Evolutionary conservation across 2,797 vertebrate species (phyloP), one percentile per base, ranked within the genome.

Genomic region (Coracias cyanogaster): DNA sequence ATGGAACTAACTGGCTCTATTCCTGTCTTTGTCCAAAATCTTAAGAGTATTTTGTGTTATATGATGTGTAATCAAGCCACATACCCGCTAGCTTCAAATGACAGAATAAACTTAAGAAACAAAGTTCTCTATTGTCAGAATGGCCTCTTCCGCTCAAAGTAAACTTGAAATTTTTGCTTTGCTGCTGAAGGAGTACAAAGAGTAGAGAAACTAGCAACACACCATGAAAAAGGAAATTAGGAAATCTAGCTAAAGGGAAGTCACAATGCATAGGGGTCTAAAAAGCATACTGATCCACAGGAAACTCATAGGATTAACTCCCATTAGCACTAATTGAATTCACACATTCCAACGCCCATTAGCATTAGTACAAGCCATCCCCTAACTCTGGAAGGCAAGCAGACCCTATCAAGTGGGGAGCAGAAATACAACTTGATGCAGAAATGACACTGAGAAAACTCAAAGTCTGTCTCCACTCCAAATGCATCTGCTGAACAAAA

Each of bases 161-260:
- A 57, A 88, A 41, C 28, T 52, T 61, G n/a, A 65, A 6, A 10
- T 65, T 86, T 69, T 69, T 67, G 15, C 39, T 79, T 65, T 35
- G 45, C 14, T 57, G 29, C 12, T 64, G 73, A 90, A 94, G 78
- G 39, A 80, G 12, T 67, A 29, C 8, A 61, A 54, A 35, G 33
- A 79, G 70, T 6, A 64, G 60, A 70, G 71, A 77, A 83, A 72
- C 14, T 35, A 87, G 61, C 69, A 79, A 3, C 19, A 54, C 41
- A 60, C 28, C 54, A 61, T 72, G 69, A 78, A 90, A 96, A 94
- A 2, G 67, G 33, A 91, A 86, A 92, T 86, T 58, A 69, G 79
- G 58, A 84, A 92, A 76, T 61, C 83, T 37, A 91, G 67, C 86
- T 79, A 65, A 90, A 81, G 82, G 7, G 3, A 35, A 82, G 17